These are phyloP conservation scores for Champsocephalus gunnari DNA, from an alignment of 2,797 vertebrate genomes.

Conservation along the genomic window DNA sequence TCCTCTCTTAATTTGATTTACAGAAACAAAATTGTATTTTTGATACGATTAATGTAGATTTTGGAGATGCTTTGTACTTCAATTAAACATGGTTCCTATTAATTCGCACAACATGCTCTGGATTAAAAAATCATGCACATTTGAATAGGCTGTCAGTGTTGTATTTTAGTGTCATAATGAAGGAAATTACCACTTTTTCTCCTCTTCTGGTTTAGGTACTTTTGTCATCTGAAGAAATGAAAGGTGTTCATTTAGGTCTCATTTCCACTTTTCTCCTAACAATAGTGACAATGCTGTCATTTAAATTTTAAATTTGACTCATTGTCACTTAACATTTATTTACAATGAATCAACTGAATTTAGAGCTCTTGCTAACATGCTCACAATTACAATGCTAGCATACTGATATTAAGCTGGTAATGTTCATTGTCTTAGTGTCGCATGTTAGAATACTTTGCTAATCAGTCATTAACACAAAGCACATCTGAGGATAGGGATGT, in stretches of 20 bases:
- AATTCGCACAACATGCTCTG: conserved; percentile 13
- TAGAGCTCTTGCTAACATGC: not conserved
- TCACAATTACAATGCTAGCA: not conserved
- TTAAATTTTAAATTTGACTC: conserved; percentile 11
- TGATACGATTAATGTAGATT: too few relatives aligned
- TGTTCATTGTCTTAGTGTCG: not conserved
- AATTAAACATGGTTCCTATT: conserved; percentile 13
- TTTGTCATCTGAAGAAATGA: conserved; percentile 22
- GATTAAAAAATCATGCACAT: conserved; percentile 22
- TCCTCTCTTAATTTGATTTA: conserved; percentile 27
- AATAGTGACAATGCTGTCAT: conserved; percentile 23
- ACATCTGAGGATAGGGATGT: not conserved
- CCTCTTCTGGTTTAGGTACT: not conserved
- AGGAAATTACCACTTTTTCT: not conserved
- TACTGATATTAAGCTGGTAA: not conserved
- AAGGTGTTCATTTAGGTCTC: not conserved
- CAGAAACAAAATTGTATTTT: conserved; percentile 26
- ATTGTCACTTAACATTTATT: conserved; percentile 14
- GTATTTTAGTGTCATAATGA: not conserved
- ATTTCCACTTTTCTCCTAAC: conserved; percentile 10
- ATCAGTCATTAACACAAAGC: not conserved
- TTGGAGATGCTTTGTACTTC: conserved; percentile 5
- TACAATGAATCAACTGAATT: conserved; percentile 4
- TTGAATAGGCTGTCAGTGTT: not conserved
- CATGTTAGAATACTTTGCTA: not conserved